phyloP scores from a whole-genome alignment of 2,888 invertebrate genomes.

The Drosophila heteroneura region DNA sequence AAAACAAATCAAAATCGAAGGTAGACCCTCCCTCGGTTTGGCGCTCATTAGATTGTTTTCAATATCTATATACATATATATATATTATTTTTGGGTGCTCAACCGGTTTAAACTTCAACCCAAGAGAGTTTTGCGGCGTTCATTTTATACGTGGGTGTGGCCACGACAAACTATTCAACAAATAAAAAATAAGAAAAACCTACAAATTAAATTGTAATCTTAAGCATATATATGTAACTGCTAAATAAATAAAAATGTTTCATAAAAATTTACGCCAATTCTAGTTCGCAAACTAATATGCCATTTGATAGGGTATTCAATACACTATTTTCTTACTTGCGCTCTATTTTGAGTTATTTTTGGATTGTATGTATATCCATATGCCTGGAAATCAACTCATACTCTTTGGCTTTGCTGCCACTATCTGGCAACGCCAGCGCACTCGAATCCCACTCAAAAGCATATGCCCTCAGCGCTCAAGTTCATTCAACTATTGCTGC shows the following conservation, averaged over 20 bases:
- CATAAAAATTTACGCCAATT: slow-evolving; percentile 26
- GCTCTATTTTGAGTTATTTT: slow-evolving; percentile 59
- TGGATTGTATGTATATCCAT: slow-evolving; percentile 26
- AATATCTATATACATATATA: slow-evolving; percentile 2
- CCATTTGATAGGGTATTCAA: slow-evolving; percentile 3
- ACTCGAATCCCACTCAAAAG: slow-evolving; percentile 27
- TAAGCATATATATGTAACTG: slow-evolving; percentile 65
- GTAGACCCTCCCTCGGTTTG: slow-evolving; percentile 16
- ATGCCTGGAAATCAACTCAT: slow-evolving; percentile 25
- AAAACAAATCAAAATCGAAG: slow-evolving; percentile 36
- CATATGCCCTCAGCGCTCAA: slow-evolving; percentile 9
- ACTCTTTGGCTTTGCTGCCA: neutral
- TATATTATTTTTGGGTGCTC: slow-evolving; percentile 23
- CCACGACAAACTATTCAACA: slow-evolving; percentile 20
- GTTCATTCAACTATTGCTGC: slow-evolving; percentile 54
- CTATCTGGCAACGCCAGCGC: slow-evolving; percentile 47
- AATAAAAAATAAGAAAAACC: slow-evolving; percentile 10
- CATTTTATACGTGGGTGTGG: slow-evolving; percentile 45
- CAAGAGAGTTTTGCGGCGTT: slow-evolving; percentile 8
- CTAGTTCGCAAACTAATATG: slow-evolving; percentile 8
- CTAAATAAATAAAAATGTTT: slow-evolving; percentile 64
- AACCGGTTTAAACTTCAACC: slow-evolving; percentile 46
- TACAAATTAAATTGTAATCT: slow-evolving; percentile 26
- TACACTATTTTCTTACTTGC: neutral
- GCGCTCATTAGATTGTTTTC: slow-evolving; percentile 38